Base-by-base conservation (phyloP, 2,888 invertebrate genomes). In the Adelognathus sp. region DNA sequence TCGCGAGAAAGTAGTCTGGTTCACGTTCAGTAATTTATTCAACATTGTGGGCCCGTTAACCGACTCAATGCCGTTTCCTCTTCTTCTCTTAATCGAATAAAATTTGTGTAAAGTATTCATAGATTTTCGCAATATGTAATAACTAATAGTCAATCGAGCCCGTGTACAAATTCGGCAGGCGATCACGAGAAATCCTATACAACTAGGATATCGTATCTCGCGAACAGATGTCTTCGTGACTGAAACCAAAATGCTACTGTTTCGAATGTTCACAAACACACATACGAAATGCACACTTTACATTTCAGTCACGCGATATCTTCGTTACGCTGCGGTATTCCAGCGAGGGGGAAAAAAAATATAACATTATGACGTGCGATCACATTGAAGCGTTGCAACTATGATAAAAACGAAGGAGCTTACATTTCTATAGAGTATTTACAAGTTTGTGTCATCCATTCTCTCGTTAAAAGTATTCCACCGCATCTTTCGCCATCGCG, bases 401-500 rank as follows among this genome's bases (percentile, higher is more conserved):
- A 69, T 46, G 58, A n/a, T 70, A 78, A 74, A 78, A 75, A 79
- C 74, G 41, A 60, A 66, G n/a, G n/a, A 79, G 52, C 52, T 79
- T 79, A 74, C 70, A 61, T 61, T 61, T n/a, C n/a, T 54, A 52
- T 71, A 64, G 60, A 71, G 58, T 79, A 75, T 79, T 75, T 75
- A 79, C 75, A 79, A 75, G 36, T 71, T 75, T 67, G 29, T 31
- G 58, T 78, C 11, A 39, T 67, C 71, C 9, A 75, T 67, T 29
- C 27, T 64, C 54, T 39, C 58, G n/a, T 27, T 9, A 33, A 27
- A 66, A 66, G 41, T 50, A 64, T 33, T 58, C 50, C 16, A 50
- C 50, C 4, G n/a, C n/a, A 29, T 58, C 31, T 74, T 41, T 52
- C n/a, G n/a, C n/a, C n/a, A 16, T 6, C 52, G 16, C 33, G 44